Conservation (phyloP, 2,797 vertebrate genomes). For the Spondyliosoma cantharus region DNA sequence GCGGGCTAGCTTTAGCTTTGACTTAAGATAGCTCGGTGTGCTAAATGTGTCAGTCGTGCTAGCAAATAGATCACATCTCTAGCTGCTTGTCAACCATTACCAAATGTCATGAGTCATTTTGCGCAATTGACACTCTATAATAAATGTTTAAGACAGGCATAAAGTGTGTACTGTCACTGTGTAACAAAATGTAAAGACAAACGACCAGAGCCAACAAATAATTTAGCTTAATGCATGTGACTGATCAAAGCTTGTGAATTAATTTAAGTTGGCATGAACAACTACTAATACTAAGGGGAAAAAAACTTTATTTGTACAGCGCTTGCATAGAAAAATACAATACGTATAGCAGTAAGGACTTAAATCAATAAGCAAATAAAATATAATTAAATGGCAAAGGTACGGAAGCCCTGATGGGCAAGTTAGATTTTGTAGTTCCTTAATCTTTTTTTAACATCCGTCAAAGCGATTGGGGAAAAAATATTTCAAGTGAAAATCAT, state of each 20-base stretch:
- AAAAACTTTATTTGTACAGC: not conserved
- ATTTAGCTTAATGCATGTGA: not conserved
- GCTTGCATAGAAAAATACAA: not conserved
- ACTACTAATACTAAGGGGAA: too few species aligned
- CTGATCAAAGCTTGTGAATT: not conserved
- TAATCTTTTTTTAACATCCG: too few species aligned
- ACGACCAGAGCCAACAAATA: not conserved
- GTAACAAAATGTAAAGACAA: not conserved
- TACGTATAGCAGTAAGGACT: too few species aligned
- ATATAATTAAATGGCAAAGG: too few species aligned
- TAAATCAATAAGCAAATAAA: too few species aligned
- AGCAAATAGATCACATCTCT: not conserved
- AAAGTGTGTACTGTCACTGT: not conserved
- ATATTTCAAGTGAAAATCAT: too few species aligned
- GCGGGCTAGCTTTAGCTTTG: not conserved
- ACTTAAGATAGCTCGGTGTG: not conserved
- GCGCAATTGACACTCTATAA: not conserved
- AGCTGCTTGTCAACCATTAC: conserved; percentile 1
- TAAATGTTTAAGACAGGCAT: too few species aligned
- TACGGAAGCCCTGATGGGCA: too few species aligned
- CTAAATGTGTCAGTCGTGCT: not conserved
- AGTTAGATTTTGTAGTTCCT: too few species aligned
- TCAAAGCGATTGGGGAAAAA: too few species aligned
- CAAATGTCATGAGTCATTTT: not conserved
- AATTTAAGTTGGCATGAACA: not conserved